These are phyloP conservation scores for Seriola rivoliana DNA, from an alignment of 2,113 vertebrate species.

Conservation along the genomic window DNA sequence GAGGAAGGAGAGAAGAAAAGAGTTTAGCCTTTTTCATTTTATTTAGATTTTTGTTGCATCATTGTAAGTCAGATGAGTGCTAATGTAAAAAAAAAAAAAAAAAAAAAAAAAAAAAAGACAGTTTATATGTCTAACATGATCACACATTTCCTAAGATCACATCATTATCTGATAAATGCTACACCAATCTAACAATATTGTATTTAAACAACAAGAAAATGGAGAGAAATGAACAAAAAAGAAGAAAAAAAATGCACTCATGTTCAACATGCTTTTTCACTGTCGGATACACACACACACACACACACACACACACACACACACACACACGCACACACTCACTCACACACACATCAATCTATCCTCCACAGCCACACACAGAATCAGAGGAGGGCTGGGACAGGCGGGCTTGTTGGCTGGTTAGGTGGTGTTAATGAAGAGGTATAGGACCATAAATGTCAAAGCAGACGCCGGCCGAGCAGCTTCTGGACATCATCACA, in stretches of 20 bases:
- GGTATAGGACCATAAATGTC: constrained; percentile 90
- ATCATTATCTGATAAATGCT: not conserved
- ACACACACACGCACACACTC: constrained; percentile 18
- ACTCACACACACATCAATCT: constrained; percentile 52
- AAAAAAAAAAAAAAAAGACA: not conserved
- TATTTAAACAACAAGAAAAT: constrained; percentile 2
- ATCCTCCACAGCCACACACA: constrained; percentile 53
- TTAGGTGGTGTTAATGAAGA: constrained; percentile 92
- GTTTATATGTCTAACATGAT: not conserved
- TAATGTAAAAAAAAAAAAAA: not conserved
- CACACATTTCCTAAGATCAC: not conserved
- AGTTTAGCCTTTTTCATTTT: not conserved
- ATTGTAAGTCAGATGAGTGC: not conserved
- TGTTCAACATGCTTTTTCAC: constrained; percentile 40
- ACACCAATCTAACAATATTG: not conserved
- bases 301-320: not conserved
- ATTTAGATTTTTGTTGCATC: not conserved
- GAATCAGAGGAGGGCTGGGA: constrained; percentile 53
- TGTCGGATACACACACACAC: constrained; percentile 5
- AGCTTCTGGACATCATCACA: constrained; percentile 89
- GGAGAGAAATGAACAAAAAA: constrained; percentile 9
- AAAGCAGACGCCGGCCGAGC: constrained; percentile 86
- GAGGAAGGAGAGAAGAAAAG: not conserved
- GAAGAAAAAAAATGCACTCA: not conserved
- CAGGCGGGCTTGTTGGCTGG: constrained; percentile 81